Percentiles rank a stretch among this genome's conserved stretches.
Evolutionary conservation across 2,888 invertebrate genomes (phyloP).

Genomic region (Trachelus iudaicus): DNA sequence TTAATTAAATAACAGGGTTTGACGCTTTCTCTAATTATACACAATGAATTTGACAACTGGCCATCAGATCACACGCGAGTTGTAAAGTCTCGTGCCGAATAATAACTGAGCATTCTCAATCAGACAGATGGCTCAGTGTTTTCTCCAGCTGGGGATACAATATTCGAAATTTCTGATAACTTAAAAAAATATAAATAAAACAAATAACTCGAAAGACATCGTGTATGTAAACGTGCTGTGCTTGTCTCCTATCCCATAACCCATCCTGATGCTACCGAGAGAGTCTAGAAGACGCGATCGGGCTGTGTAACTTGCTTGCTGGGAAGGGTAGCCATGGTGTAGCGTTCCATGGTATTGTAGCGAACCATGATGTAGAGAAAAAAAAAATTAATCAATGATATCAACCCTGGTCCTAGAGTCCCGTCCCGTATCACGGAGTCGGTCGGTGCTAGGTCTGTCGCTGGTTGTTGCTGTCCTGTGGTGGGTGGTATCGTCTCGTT

Average conservation of each 20-base stretch:
- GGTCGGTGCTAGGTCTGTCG: constrained; percentile 58
- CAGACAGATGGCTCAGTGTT: neutral
- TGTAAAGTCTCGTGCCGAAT: neutral
- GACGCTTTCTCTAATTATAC: too few species aligned
- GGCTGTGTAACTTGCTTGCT: neutral
- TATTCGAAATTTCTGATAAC: neutral
- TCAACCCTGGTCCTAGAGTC: neutral
- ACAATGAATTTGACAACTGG: too few species aligned
- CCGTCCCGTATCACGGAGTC: neutral
- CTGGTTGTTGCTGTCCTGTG: constrained; percentile 67
- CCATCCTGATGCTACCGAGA: neutral
- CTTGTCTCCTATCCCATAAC: neutral
- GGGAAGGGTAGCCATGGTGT: neutral
- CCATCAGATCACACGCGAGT: too few species aligned
- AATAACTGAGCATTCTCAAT: neutral
- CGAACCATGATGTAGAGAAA: neutral
- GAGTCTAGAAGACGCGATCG: neutral
- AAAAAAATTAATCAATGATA: neutral
- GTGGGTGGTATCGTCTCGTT: constrained; percentile 54
- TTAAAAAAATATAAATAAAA: neutral
- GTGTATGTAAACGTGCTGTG: neutral
- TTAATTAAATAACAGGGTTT: too few species aligned
- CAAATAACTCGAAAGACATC: neutral
- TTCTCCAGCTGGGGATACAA: neutral
- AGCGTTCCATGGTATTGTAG: neutral